Evolutionary conservation across 2,888 invertebrate species (phyloP).

Genomic region (Phasia obesa): DNA sequence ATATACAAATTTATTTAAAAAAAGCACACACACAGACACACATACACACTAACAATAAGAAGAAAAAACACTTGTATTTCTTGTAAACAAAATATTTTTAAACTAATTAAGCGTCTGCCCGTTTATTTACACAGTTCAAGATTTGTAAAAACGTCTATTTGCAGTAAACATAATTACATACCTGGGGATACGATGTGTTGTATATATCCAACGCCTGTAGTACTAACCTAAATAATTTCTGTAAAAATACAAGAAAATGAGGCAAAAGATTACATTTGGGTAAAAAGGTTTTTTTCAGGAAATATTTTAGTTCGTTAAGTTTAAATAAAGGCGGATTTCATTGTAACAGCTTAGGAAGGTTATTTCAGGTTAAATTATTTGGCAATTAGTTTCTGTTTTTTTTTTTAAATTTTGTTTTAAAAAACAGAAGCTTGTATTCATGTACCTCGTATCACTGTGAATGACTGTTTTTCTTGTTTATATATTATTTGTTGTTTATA

Average conservation of each 20-base stretch:
- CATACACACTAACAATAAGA: constrained; percentile 21
- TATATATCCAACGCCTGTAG: constrained; percentile 94
- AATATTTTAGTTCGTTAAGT: constrained; percentile 21
- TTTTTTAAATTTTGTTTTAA: constrained; percentile 22
- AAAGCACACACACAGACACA: neutral
- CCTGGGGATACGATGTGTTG: constrained; percentile 89
- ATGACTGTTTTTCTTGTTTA: constrained; percentile 17
- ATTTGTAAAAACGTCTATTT: constrained; percentile 46
- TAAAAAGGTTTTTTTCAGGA: constrained; percentile 3
- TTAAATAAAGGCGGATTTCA: constrained; percentile 64
- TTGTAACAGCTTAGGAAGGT: constrained; percentile 65
- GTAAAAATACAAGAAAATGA: constrained; percentile 82
- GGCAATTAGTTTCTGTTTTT: constrained; percentile 71
- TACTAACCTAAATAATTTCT: constrained; percentile 96
- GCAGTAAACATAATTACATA: constrained; percentile 77
- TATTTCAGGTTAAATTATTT: constrained; percentile 72
- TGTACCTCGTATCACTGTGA: constrained; percentile 36
- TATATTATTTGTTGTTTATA: constrained; percentile 24
- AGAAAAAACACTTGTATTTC: constrained; percentile 32
- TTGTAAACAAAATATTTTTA: constrained; percentile 28
- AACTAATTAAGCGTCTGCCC: constrained; percentile 56
- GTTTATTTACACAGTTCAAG: constrained; percentile 24
- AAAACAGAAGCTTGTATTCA: constrained; percentile 64
- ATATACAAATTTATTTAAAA: constrained; percentile 3
- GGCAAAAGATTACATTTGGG: constrained; percentile 26